phyloP scores from a whole-genome alignment of 2,113 vertebrate species.

The Hepsetus odoe region DNA sequence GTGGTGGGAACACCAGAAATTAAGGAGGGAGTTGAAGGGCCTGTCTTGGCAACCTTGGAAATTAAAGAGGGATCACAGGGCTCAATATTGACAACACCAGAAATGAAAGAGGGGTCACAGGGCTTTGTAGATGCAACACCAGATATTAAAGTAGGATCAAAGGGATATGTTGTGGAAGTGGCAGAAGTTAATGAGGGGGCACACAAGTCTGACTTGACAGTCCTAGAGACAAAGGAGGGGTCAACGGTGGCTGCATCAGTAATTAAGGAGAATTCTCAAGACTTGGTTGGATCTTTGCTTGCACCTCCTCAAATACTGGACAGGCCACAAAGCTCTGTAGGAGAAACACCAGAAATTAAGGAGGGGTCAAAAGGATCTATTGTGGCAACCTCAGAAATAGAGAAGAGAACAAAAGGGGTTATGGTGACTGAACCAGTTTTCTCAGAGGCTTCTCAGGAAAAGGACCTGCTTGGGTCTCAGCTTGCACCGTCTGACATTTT shows the following conservation, averaged over 20 bases:
- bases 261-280: background rate
- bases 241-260: background rate
- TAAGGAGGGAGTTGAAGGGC: background rate
- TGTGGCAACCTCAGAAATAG: background rate
- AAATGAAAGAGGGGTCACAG: background rate
- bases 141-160: background rate
- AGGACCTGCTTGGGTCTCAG: no score
- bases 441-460: background rate
- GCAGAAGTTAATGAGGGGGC: background rate
- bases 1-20: background rate
- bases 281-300: background rate
- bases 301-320: background rate
- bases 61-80: background rate
- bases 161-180: background rate
- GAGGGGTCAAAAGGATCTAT: background rate
- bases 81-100: background rate
- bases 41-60: background rate
- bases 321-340: background rate
- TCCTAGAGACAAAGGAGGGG: background rate
- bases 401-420: background rate
- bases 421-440: background rate
- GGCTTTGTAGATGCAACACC: no score
- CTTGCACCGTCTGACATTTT: no score
- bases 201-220: background rate
- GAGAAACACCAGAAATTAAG: background rate